phyloP scores from a whole-genome alignment of 1,140 invertebrate genomes.

The Atta colombica region DNA sequence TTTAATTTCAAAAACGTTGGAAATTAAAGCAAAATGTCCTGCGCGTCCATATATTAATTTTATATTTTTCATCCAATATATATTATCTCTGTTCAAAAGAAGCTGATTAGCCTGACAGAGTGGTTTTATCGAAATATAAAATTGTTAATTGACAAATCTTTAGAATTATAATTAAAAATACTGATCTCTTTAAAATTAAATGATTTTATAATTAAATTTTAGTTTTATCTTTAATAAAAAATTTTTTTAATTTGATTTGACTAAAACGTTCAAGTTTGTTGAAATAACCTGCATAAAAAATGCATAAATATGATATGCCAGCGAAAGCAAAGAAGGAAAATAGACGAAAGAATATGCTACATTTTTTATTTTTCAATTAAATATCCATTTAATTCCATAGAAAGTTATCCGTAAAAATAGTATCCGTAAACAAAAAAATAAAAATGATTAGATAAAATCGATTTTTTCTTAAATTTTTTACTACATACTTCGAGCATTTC shows the following conservation, averaged over 20 bases:
- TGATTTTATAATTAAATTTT: neutral
- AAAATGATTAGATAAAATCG: neutral
- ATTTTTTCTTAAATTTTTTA: neutral
- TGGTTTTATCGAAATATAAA: neutral
- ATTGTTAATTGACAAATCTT: neutral
- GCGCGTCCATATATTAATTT: neutral
- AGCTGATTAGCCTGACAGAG: neutral
- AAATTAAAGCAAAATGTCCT: conserved; percentile 1
- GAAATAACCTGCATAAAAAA: neutral
- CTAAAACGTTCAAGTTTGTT: neutral
- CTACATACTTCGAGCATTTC: neutral
- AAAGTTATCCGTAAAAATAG: neutral
- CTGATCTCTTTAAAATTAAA: neutral
- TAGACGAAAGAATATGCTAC: neutral
- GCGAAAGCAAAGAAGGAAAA: neutral
- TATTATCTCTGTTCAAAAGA: conserved; percentile 1
- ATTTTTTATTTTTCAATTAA: neutral
- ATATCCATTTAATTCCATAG: neutral
- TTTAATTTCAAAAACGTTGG: neutral
- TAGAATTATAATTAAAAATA: conserved; percentile 10
- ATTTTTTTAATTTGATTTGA: neutral
- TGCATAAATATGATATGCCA: neutral
- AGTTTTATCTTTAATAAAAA: neutral
- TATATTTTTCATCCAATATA: neutral
- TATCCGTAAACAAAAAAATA: neutral